These are phyloP conservation scores for Drosophila varians DNA, from an alignment of 1,140 invertebrate species.

Conservation along the genomic window DNA sequence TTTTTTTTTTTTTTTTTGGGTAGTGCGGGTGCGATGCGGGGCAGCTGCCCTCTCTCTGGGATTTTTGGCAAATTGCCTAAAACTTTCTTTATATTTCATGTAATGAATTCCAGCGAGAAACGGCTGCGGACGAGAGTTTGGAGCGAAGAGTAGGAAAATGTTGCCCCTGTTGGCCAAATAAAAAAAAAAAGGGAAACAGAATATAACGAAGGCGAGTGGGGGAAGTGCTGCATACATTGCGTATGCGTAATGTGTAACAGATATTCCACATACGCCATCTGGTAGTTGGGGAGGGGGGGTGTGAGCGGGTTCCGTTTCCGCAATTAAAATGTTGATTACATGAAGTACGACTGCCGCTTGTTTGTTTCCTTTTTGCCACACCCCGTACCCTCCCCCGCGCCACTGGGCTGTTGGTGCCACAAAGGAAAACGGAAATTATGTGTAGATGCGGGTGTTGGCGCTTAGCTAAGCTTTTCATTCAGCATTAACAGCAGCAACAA, in stretches of 20 bases:
- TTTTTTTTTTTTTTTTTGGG: conserved; percentile 13
- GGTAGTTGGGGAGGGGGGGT: conserved; percentile 25
- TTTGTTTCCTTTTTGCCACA: conserved; percentile 61
- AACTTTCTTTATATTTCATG: conserved; percentile 80
- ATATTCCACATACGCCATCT: conserved; percentile 35
- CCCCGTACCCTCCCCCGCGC: conserved; percentile 10
- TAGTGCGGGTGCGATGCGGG: conserved; percentile 6
- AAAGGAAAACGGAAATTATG: conserved; percentile 79
- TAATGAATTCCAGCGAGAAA: conserved; percentile 67
- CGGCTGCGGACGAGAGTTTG: conserved; percentile 42
- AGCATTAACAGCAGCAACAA: conserved; percentile 35
- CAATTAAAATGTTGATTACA: conserved; percentile 81
- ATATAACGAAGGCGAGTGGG: conserved; percentile 4
- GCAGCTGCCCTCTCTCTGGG: neutral
- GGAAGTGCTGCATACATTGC: conserved; percentile 44
- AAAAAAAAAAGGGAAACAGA: conserved; percentile 1
- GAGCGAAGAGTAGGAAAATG: conserved; percentile 8
- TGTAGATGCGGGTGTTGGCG: conserved; percentile 72
- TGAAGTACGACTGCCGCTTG: conserved; percentile 79
- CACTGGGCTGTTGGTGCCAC: conserved; percentile 59
- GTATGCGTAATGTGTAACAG: conserved; percentile 78
- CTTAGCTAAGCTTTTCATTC: conserved; percentile 55
- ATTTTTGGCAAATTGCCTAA: conserved; percentile 76
- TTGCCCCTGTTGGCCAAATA: conserved; percentile 13
- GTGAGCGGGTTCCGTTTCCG: conserved; percentile 77